Evolutionary conservation across 2,888 invertebrate genomes (phyloP), one percentile per base, ranked within the genome.

Genomic region (Acrocyrtus sp.): DNA sequence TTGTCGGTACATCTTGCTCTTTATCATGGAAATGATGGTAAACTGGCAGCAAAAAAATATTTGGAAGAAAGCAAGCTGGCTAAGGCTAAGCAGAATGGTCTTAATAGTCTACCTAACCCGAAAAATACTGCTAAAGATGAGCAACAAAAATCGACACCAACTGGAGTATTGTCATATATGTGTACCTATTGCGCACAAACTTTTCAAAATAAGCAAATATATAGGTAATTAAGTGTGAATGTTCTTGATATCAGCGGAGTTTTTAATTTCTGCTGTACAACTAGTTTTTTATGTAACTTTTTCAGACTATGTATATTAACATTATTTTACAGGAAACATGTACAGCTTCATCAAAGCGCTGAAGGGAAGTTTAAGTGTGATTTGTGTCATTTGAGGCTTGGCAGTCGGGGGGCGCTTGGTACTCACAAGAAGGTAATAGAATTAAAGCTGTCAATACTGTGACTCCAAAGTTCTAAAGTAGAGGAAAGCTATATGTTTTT

Each of bases 321-420:
- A 8, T 34, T 34, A 34, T 12, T 34, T 34, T 34, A 12, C 12
- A 34, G 34, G 12, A 34, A 34, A 34, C 34, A 34, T 34, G 34
- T 34, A 34, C 34, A 34, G 12, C 5, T 12, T 34, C 34, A 34
- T 34, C 34, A 34, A 34, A 34, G 6, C 12, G 29, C 12, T 2
- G 29, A 24, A 27, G 47, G 22, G n/a, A 53, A 15, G 15, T 63
- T 43, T 19, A 21, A 39, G 24, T 63, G 63, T 43, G 53, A 63
- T 8, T 12, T 63, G 5, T 63, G 63, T 48, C 39, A 63, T 12
- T 15, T 63, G 27, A 41, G 26, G 22, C 53, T 63, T 6, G 17
- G 39, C 2, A 19, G 34, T 26, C 10, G 27, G n/a, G 26, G 22
- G 2, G 39, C n/a, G 34, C 5, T 62, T 15, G 2, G 3, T 5